These are phyloP conservation scores for Ginglymostoma cirratum DNA, from an alignment of 2,113 vertebrate genomes.

Conservation along the genomic window DNA sequence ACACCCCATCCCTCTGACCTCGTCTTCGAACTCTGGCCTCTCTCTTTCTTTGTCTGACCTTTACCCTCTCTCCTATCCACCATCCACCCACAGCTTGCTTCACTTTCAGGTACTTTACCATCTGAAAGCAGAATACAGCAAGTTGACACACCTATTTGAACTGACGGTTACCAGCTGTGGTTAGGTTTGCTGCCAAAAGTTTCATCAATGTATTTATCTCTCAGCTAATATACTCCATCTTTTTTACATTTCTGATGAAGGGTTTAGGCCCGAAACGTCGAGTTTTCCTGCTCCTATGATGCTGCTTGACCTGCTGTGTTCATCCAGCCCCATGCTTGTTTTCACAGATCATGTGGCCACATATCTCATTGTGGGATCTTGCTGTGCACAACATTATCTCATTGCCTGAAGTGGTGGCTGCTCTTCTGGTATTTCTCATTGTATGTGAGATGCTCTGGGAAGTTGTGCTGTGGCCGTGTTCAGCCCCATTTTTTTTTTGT, in stretches of 20 bases:
- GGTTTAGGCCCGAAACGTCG: no score
- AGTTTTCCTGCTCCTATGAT: no score
- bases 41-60: no score
- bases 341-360: neutral
- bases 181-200: neutral
- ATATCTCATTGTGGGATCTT: neutral
- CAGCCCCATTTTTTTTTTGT: neutral
- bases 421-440: no score
- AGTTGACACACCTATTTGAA: neutral
- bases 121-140: neutral
- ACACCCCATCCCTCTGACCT: no score
- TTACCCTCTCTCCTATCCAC: no score
- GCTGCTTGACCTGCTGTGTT: no score
- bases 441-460: neutral
- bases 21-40: no score
- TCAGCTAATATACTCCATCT: neutral
- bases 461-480: neutral
- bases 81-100: neutral
- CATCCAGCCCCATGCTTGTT: no score
- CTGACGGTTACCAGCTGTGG: neutral
- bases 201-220: neutral
- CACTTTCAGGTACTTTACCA: neutral
- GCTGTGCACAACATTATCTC: neutral
- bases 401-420: neutral
- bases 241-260: no score